Evolutionary conservation across 1,140 invertebrate species (phyloP), one percentile per base, ranked within the genome.

Genomic region (Hyles euphorbiae): DNA sequence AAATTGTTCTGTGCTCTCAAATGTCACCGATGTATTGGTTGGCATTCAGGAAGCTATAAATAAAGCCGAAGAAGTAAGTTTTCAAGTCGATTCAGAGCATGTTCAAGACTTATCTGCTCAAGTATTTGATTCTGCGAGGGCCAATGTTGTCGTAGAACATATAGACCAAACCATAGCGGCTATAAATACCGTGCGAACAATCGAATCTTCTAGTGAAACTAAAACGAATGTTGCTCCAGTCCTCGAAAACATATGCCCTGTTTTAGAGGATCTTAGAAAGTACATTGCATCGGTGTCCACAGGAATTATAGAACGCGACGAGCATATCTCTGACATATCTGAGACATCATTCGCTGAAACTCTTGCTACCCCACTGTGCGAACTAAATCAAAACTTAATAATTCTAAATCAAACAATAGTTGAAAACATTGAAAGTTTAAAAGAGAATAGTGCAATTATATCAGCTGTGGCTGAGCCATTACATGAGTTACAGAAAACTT

Each of bases 391-490:
- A 52, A 83, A 79, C 62, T 64, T 90, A 33, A 63, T 70, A 40
- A 55, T 83, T 34, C 58, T 89, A 8, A 86, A 79, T 68, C 68
- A 86, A 67, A 63, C 78, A 44, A 63, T 88, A 43, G 57, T 72
- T 9, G 87, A 89, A 75, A 76, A 85, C 56, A 67, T 76, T 36
- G 73, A 78, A 45, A 76, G 68, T 56, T 53, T 75, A 0, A 87
- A 87, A 70, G 76, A 89, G 58, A 78, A 81, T 60, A 73, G 76
- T 60, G 83, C 87, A 7, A 64, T 83, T 5, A 64, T 91, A 36
- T 74, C 89, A 58, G 87, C 83, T 44, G 81, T 92, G 53, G 91
- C 89, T 5, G 67, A 85, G 56, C 90, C 90, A 12, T 65, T 93
- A 40, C 82, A 90, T 60, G 88, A 91, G 48, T 74, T 91, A 40